phyloP scores from a whole-genome alignment of 2,888 invertebrate species.

The Creontiades dilutus region DNA sequence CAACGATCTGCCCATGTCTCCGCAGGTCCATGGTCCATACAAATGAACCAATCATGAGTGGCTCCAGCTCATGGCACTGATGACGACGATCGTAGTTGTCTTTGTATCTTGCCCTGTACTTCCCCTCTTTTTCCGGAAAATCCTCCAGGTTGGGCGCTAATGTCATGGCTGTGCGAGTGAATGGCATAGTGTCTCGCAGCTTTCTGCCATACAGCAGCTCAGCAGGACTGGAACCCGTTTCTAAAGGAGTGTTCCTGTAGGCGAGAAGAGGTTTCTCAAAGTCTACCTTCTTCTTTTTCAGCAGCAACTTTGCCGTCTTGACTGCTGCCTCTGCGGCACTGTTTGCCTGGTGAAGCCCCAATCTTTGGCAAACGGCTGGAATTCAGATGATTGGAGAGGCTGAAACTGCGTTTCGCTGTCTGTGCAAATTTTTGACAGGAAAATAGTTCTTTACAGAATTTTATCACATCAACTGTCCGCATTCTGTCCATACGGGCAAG shows the following conservation, averaged over 20 bases:
- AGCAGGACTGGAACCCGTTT: constrained; percentile 27
- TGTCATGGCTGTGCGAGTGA: background rate
- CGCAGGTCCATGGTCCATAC: background rate
- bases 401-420: background rate
- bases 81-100: background rate
- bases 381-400: background rate
- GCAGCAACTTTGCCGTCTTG: background rate
- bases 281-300: background rate
- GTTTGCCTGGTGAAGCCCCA: background rate
- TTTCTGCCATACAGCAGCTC: background rate
- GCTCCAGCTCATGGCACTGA: background rate
- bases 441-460: constrained; percentile 2
- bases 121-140: background rate
- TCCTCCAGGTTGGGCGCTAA: background rate
- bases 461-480: background rate
- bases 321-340: background rate
- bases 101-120: background rate
- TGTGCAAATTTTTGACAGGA: background rate
- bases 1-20: background rate
- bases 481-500: background rate
- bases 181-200: background rate
- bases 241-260: background rate
- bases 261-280: background rate
- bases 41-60: background rate
- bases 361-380: background rate